Conservation (phyloP, 2,888 invertebrate genomes). For the Scaptomyza caliginosa region DNA sequence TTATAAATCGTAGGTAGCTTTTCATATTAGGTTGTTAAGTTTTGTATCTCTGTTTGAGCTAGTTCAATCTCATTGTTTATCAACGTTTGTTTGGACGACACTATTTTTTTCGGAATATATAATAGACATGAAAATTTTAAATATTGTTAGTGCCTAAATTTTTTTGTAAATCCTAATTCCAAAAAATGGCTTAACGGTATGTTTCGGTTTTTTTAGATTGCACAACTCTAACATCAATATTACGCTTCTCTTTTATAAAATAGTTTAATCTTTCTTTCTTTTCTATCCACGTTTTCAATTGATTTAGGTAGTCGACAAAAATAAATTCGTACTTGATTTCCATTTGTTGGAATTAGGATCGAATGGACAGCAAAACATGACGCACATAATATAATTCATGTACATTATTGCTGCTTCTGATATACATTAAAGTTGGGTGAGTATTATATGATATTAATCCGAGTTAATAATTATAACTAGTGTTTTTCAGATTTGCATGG, state of each 20-base stretch:
- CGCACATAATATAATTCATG: conserved; percentile 20
- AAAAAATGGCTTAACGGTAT: conserved; percentile 31
- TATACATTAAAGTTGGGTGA: conserved; percentile 8
- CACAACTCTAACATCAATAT: too few relatives aligned
- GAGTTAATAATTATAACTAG: background rate
- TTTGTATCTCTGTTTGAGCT: background rate
- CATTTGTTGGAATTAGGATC: conserved; percentile 40
- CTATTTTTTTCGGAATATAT: background rate
- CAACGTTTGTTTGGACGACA: background rate
- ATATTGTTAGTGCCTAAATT: conserved; percentile 8
- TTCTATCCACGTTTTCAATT: background rate
- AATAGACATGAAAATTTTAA: background rate
- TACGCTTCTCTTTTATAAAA: too few relatives aligned
- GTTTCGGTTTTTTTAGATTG: too few relatives aligned
- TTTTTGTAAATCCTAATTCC: conserved; percentile 42
- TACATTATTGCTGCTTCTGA: conserved; percentile 5
- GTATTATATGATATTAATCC: background rate
- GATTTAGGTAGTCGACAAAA: background rate
- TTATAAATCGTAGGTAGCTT: conserved; percentile 2
- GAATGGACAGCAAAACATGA: background rate
- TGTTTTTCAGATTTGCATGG: conserved; percentile 34
- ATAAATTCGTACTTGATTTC: background rate
- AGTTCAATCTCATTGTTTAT: background rate
- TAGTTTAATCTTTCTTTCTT: background rate
- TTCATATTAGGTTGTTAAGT: conserved; percentile 2